Evolutionary conservation across 2,797 vertebrate species (phyloP).

Genomic region (Anolis apletophallus): DNA sequence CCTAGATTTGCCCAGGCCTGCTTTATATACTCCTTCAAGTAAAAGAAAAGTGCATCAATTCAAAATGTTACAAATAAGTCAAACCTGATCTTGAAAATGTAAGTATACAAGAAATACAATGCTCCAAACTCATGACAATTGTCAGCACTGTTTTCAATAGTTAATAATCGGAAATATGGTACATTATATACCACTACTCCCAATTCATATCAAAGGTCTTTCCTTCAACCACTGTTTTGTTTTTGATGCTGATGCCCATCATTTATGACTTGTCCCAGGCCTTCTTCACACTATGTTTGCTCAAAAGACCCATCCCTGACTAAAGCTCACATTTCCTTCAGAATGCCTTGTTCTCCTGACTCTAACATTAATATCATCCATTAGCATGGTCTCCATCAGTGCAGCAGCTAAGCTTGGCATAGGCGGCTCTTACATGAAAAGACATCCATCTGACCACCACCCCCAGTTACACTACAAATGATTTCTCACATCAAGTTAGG

Average conservation of each 20-base stretch:
- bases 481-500: conserved; percentile 1
- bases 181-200: background rate
- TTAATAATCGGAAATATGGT: background rate
- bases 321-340: background rate
- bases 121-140: background rate
- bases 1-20: too few relatives aligned
- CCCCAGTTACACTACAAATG: background rate
- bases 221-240: background rate
- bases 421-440: background rate
- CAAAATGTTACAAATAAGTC: background rate
- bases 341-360: background rate
- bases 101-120: background rate
- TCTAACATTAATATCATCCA: too few relatives aligned
- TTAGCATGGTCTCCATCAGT: background rate
- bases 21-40: background rate
- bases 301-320: background rate
- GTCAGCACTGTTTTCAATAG: background rate
- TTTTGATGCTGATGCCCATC: background rate
- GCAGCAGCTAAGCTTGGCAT: background rate
- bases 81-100: background rate
- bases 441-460: background rate
- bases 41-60: background rate
- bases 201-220: background rate
- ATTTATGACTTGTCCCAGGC: background rate
- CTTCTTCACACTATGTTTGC: background rate